These are phyloP conservation scores for Sturmia bella DNA, from an alignment of 2,888 invertebrate genomes.

Conservation along the genomic window DNA sequence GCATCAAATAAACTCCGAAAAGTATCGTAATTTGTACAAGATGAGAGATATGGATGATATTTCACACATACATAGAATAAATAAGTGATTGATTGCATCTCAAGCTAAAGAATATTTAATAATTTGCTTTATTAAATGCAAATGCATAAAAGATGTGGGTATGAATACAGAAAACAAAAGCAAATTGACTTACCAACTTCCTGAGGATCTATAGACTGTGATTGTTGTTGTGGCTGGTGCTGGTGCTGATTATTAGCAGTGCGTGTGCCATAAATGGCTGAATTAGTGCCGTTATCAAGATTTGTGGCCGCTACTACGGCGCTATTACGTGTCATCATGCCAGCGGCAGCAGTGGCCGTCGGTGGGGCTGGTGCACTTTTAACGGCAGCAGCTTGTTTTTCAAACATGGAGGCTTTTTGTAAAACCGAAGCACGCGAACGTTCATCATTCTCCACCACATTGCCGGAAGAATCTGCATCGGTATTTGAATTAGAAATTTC, in stretches of 20 bases:
- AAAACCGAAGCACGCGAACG: conserved; percentile 81
- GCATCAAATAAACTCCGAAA: conserved; percentile 26
- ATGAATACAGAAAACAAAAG: background rate
- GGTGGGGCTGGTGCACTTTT: conserved; percentile 65
- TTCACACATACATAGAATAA: background rate
- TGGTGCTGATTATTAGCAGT: conserved; percentile 44
- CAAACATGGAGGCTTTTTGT: conserved; percentile 82
- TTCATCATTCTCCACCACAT: conserved; percentile 78
- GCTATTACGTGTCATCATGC: conserved; percentile 46
- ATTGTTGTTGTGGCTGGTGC: conserved; percentile 62
- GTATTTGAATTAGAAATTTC: conserved; percentile 67
- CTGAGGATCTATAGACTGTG: conserved; percentile 74
- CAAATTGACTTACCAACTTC: conserved; percentile 78
- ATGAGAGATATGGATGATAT: conserved; percentile 18
- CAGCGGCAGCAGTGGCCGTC: conserved; percentile 35
- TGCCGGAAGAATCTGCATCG: conserved; percentile 70
- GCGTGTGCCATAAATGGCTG: conserved; percentile 68
- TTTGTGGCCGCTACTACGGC: conserved; percentile 32
- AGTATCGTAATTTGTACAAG: conserved; percentile 31
- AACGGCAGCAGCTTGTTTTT: conserved; percentile 79
- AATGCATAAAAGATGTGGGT: background rate
- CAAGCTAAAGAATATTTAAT: background rate
- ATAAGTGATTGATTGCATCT: background rate
- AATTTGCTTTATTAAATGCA: conserved; percentile 5
- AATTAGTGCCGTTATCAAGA: conserved; percentile 42